Base-by-base conservation (phyloP, 2,113 vertebrate genomes). In the Corythaeola cristata region DNA sequence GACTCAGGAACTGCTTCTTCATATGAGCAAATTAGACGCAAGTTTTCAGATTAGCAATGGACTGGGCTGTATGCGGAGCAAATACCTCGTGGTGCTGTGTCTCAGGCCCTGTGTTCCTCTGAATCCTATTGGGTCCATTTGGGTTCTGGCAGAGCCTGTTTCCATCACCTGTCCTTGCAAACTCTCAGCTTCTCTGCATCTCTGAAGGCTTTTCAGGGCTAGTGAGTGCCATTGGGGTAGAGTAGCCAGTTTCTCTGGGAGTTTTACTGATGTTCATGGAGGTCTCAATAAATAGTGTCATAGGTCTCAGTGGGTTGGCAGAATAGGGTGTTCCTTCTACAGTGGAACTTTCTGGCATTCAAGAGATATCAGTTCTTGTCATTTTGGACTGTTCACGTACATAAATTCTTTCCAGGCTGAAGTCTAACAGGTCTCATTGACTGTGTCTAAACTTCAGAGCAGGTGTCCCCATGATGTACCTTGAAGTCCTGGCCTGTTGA, bases 161-260 rank as follows among this genome's bases (percentile, higher is more conserved):
- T 77, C 64, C 22, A 20, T 47, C 33, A 41, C 28, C 7, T 58
- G 39, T 13, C 19, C 39, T 75, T 58, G 45, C 20, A 80, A 69
- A 53, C 50, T 85, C 23, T 47, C 30, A 52, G 28, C 35, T 63
- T 53, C 37, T 75, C 30, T 79, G 37, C 1, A 3, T 32, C 35
- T 58, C 22, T n/a, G 39, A 53, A 72, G 80, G 60, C 23, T 23
- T 27, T 66, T 41, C 17, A n/a, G 30, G 3, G 13, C 17, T 26
- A 30, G 26, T 5, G 39, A n/a, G n/a, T n/a, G 66, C 47, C 26
- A 8, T 0, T 15, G 35, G 26, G 20, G 9, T 3, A 17, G 17
- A 50, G 15, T 1, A 28, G 9, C 9, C 15, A 18, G 12, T 45
- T 69, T 67, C 41, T 37, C 67, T 20, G 8, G 49, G 52, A 41